Percentiles rank a stretch among this genome's conserved stretches.
Evolutionary conservation across 1,140 invertebrate genomes (phyloP).

Genomic region (Caerostris extrusa): DNA sequence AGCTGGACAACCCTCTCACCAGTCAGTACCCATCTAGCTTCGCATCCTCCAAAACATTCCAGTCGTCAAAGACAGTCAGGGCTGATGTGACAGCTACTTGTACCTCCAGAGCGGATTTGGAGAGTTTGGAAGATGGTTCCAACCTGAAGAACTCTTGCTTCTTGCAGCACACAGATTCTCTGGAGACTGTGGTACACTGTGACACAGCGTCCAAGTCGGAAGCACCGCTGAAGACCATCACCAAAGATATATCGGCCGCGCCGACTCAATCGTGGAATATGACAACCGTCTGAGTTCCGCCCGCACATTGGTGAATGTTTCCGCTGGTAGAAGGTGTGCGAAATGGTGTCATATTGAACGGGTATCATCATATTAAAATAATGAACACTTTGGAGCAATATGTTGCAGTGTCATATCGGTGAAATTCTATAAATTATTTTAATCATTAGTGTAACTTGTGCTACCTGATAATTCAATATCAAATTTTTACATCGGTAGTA

Average conservation of each 20-base stretch:
- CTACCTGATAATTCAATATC: not conserved
- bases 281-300: slow-evolving; percentile 59
- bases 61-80: slow-evolving; percentile 54
- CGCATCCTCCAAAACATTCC: slow-evolving; percentile 41
- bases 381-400: not conserved
- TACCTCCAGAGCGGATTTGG: not conserved
- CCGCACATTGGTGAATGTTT: not conserved
- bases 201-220: slow-evolving; percentile 34
- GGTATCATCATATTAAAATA: not conserved
- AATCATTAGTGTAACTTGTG: not conserved
- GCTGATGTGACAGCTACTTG: slow-evolving; percentile 31
- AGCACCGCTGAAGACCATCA: slow-evolving; percentile 59
- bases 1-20: not conserved
- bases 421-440: not conserved
- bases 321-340: not conserved
- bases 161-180: slow-evolving; percentile 66
- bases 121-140: slow-evolving; percentile 22
- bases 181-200: slow-evolving; percentile 72
- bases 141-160: slow-evolving; percentile 66
- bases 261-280: slow-evolving; percentile 74
- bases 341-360: not conserved
- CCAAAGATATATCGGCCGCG: slow-evolving; percentile 13
- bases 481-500: not conserved
- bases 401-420: not conserved
- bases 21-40: slow-evolving; percentile 55